These are phyloP conservation scores for Syndactyla subalaris DNA, from an alignment of 2,797 vertebrate species.

Conservation along the genomic window DNA sequence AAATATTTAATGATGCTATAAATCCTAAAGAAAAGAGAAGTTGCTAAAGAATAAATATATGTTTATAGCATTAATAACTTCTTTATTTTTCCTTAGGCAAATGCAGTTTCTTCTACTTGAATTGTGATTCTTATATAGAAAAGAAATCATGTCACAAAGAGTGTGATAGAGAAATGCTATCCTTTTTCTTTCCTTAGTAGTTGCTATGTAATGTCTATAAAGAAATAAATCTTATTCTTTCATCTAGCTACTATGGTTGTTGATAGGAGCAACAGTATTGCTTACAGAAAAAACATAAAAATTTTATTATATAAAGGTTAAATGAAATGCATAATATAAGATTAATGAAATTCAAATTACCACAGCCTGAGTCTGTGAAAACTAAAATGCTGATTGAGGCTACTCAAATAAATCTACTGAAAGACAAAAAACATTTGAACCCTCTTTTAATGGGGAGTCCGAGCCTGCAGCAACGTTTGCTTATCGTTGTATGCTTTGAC, in stretches of 20 bases:
- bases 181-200: background rate
- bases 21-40: background rate
- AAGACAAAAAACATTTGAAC: background rate
- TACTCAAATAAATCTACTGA: background rate
- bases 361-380: background rate
- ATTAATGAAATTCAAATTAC: background rate
- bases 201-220: background rate
- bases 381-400: background rate
- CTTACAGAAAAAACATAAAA: background rate
- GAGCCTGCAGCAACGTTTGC: background rate
- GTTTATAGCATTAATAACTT: background rate
- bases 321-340: background rate
- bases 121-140: background rate
- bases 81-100: background rate
- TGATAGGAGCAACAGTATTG: background rate
- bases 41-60: background rate
- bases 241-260: background rate
- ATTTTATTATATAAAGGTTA: background rate
- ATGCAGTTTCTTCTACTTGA: background rate
- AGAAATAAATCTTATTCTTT: background rate
- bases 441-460: background rate
- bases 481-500: background rate
- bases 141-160: background rate
- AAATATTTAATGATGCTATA: background rate
- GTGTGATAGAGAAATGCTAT: background rate